phyloP scores from a whole-genome alignment of 2,888 invertebrate genomes.

The Cerastis rubricosa region DNA sequence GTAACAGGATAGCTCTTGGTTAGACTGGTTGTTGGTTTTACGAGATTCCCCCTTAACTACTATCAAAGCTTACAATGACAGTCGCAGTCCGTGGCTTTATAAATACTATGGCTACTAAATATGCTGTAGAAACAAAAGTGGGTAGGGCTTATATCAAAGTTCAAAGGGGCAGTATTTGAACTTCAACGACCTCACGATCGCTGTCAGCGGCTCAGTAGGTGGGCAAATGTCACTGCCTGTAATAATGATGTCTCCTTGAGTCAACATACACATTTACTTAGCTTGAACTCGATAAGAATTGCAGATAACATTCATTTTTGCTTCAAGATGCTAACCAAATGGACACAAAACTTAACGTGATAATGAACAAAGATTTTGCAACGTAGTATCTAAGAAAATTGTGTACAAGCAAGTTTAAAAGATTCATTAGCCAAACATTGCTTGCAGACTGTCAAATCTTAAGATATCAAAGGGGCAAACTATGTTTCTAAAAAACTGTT shows the following conservation, averaged over 20 bases:
- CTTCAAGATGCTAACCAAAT: no score
- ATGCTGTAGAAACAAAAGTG: not conserved
- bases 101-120: not conserved
- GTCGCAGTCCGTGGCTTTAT: not conserved
- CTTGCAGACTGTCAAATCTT: no score
- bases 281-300: no score
- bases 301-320: no score
- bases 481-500: not conserved
- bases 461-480: no score
- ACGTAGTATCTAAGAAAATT: no score
- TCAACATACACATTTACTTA: no score
- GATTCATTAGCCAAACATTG: no score
- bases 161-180: slow-evolving; percentile 29
- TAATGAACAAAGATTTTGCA: no score
- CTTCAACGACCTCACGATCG: not conserved
- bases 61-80: not conserved
- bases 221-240: not conserved
- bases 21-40: not conserved
- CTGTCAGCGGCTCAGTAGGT: slow-evolving; percentile 1
- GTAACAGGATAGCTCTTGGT: not conserved
- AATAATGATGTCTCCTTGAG: not conserved
- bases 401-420: no score
- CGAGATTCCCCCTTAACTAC: not conserved
- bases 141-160: not conserved
- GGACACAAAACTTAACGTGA: no score